phyloP scores from a whole-genome alignment of 2,113 vertebrate species.

The Todiramphus saurophagus region DNA sequence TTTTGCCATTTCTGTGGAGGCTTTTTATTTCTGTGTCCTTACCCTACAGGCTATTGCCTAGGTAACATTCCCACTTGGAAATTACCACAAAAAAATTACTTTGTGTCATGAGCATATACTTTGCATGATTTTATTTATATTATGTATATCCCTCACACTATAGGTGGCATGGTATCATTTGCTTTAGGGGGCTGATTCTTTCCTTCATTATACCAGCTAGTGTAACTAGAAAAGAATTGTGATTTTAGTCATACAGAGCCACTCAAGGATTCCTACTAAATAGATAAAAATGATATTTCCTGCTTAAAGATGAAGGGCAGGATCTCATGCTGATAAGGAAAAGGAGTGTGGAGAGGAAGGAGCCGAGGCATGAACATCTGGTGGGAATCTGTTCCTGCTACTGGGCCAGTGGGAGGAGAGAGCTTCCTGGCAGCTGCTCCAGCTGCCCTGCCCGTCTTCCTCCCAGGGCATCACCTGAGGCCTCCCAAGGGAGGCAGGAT shows the following conservation, averaged over 20 bases:
- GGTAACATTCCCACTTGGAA: background rate
- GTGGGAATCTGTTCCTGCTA: background rate
- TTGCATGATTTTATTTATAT: slow-evolving; percentile 30
- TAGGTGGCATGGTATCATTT: background rate
- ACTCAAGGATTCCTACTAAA: background rate
- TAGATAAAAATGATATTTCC: background rate
- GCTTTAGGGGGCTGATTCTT: background rate
- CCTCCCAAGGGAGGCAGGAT: background rate
- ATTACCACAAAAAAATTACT: background rate
- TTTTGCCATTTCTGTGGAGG: background rate
- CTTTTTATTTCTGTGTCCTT: background rate
- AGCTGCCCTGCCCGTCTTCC: background rate
- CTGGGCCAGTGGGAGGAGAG: background rate
- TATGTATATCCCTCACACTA: background rate
- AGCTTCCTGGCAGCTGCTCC: fast-evolving
- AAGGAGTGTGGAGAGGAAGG: background rate
- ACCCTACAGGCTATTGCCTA: background rate
- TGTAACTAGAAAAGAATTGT: background rate
- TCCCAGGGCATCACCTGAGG: background rate
- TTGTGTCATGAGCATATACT: background rate
- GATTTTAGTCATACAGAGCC: background rate
- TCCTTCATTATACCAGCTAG: background rate
- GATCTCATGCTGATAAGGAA: background rate
- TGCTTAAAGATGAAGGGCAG: background rate
- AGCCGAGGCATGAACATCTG: background rate